Percentiles rank a stretch among this genome's conserved stretches.
Conservation (phyloP, 2,113 vertebrate species). For the Arothron firmamentum region DNA sequence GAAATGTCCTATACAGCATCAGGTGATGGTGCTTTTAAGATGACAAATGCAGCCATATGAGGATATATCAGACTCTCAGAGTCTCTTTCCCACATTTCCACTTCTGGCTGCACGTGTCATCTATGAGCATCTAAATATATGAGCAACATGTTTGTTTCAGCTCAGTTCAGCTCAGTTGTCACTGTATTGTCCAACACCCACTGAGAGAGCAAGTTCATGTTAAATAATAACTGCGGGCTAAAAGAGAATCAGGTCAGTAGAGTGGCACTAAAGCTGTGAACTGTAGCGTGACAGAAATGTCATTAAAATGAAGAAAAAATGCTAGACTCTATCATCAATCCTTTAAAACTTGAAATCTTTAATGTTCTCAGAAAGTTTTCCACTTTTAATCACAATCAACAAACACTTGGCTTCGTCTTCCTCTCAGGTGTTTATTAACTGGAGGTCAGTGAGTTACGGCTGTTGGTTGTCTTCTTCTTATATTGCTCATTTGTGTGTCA, state of each 20-base stretch:
- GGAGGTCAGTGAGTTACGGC: too few species aligned
- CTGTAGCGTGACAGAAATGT: slow-evolving; percentile 43
- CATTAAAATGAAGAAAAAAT: slow-evolving; percentile 23
- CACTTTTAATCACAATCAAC: background rate
- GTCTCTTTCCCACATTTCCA: background rate
- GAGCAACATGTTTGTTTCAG: slow-evolving; percentile 45
- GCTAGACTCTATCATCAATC: background rate
- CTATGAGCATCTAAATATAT: slow-evolving; percentile 5
- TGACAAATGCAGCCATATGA: too few species aligned
- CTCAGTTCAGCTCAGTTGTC: slow-evolving; percentile 49
- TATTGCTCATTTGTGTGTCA: slow-evolving; percentile 19
- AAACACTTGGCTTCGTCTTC: too few species aligned
- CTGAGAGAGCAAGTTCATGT: slow-evolving; percentile 29
- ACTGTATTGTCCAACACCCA: slow-evolving; percentile 35
- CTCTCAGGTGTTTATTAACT: too few species aligned
- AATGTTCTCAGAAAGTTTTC: slow-evolving; percentile 3
- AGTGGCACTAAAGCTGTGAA: slow-evolving; percentile 37
- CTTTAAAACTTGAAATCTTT: background rate
- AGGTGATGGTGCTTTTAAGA: slow-evolving; percentile 69
- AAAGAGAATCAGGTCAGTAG: slow-evolving; percentile 46
- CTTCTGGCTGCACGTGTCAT: background rate
- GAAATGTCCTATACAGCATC: slow-evolving; percentile 94
- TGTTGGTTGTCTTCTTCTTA: background rate
- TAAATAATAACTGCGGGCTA: slow-evolving; percentile 48
- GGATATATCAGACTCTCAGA: too few species aligned